Conservation (phyloP, 1,140 invertebrate genomes). For the Bombyx mori region ASM3026992v2 NC_085116.1:11555501-11556000, state of each 20-base stretch:
- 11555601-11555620: slow-evolving; percentile 24
- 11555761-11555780: slow-evolving; percentile 69
- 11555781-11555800: slow-evolving; percentile 62
- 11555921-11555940: slow-evolving; percentile 58
- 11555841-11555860: slow-evolving; percentile 65
- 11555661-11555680: slow-evolving; percentile 66
- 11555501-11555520: slow-evolving; percentile 14
- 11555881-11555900: slow-evolving; percentile 70
- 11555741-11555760: slow-evolving; percentile 64
- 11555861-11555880: slow-evolving; percentile 61
- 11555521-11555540: slow-evolving; percentile 26
- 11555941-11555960: slow-evolving; percentile 43
- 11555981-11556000: slow-evolving; percentile 11
- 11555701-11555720: slow-evolving; percentile 68
- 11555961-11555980: slow-evolving; percentile 51
- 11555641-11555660: slow-evolving; percentile 64
- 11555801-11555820: slow-evolving; percentile 63
- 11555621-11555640: slow-evolving; percentile 33
- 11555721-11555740: slow-evolving; percentile 70
- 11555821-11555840: slow-evolving; percentile 68
- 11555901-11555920: slow-evolving; percentile 47
- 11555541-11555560: slow-evolving; percentile 20
- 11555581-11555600: neutral
- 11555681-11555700: slow-evolving; percentile 67
- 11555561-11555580: slow-evolving; percentile 7